These are phyloP conservation scores for Typhlichthys eigenmanni DNA, from an alignment of 2,797 vertebrate genomes.

Conservation along the genomic window DNA sequence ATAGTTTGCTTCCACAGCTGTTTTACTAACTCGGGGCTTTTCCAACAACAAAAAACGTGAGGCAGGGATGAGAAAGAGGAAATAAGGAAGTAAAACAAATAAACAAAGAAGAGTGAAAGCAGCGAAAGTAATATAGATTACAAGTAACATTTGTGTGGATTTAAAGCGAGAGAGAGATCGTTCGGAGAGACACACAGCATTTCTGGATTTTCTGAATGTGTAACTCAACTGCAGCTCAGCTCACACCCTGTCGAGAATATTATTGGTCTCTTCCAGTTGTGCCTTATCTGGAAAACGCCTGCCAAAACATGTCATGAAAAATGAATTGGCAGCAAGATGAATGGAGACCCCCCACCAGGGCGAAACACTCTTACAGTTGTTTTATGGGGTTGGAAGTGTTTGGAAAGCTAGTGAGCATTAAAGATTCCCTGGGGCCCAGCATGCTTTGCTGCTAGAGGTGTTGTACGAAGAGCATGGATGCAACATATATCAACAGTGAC, in stretches of 20 bases:
- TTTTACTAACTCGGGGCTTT: constrained; percentile 59
- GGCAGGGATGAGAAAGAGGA: background rate
- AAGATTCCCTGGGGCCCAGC: constrained; percentile 25
- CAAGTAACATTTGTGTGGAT: background rate
- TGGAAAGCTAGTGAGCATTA: constrained; percentile 35
- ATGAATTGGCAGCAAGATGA: constrained; percentile 50
- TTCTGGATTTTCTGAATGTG: constrained; percentile 28
- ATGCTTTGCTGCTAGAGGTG: constrained; percentile 57
- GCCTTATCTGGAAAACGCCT: constrained; percentile 45
- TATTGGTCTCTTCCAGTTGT: constrained; percentile 34
- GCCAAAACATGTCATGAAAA: constrained; percentile 50
- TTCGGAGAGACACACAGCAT: constrained; percentile 9
- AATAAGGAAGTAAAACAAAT: too few species aligned
- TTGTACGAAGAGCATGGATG: constrained; percentile 10
- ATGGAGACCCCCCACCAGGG: constrained; percentile 36
- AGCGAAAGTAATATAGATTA: background rate
- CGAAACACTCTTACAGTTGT: constrained; percentile 17
- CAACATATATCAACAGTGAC: constrained; percentile 24
- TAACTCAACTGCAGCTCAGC: constrained; percentile 30
- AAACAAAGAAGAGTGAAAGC: background rate
- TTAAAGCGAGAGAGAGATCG: constrained; percentile 1
- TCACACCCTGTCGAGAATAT: constrained; percentile 41
- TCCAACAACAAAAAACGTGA: constrained; percentile 34
- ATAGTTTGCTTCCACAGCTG: constrained; percentile 68
- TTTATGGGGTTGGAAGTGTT: constrained; percentile 52